Conservation (phyloP, 1,140 invertebrate species). For the Drosophila carrolli region DNA sequence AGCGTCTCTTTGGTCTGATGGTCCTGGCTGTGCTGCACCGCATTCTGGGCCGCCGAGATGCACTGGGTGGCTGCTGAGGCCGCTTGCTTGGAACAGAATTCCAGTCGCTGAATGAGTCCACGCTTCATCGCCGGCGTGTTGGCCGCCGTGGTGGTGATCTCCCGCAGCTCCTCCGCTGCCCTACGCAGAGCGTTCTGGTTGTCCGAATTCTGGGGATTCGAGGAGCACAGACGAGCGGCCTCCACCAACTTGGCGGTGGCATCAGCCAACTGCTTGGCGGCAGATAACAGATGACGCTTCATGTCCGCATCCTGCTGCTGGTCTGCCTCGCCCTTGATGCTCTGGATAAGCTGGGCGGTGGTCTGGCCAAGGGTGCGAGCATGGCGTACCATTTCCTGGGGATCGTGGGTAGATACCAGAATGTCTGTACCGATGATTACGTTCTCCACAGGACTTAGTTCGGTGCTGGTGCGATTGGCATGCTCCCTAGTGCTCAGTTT, state of each 20-base stretch:
- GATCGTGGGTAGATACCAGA: constrained; percentile 93
- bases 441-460: constrained; percentile 93
- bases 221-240: constrained; percentile 96
- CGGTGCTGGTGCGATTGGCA: constrained; percentile 87
- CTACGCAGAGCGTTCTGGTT: constrained; percentile 93
- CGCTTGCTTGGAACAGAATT: constrained; percentile 93
- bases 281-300: constrained; percentile 94
- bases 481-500: constrained; percentile 87
- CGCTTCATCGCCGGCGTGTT: constrained; percentile 91
- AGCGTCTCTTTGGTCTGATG: constrained; percentile 87
- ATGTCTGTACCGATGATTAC: constrained; percentile 96
- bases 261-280: constrained; percentile 96
- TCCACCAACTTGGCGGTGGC: constrained; percentile 98
- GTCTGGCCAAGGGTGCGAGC: constrained; percentile 96
- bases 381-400: constrained; percentile 97
- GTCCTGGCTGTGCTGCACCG: constrained; percentile 86
- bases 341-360: constrained; percentile 95
- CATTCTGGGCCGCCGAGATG: constrained; percentile 93
- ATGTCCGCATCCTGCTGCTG: constrained; percentile 94
- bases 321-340: constrained; percentile 97
- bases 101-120: constrained; percentile 91
- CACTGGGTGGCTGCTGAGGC: constrained; percentile 96
- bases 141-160: constrained; percentile 93
- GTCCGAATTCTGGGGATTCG: constrained; percentile 92
- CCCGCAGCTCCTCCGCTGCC: constrained; percentile 96